Percentiles rank a stretch among this genome's conserved stretches.
phyloP scores from a whole-genome alignment of 2,113 vertebrate species.

The Gymnarchus niloticus region DNA sequence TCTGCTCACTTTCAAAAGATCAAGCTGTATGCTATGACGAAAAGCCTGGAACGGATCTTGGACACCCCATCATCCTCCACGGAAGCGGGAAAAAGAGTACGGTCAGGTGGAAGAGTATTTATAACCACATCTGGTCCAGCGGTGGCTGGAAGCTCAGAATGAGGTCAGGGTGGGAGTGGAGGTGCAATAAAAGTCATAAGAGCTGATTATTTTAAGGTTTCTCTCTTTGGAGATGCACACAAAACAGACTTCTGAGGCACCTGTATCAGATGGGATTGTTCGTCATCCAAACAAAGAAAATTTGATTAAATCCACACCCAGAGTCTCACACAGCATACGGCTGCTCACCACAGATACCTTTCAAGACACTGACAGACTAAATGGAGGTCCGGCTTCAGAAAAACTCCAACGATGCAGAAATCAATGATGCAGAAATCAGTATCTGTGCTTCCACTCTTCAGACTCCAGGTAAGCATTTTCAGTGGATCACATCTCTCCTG shows the following conservation, averaged over 20 bases:
- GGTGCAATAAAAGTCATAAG: background rate
- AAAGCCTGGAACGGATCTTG: slow-evolving; percentile 6
- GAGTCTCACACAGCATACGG: background rate
- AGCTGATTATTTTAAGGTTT: background rate
- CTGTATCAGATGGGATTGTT: no score
- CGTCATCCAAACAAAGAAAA: background rate
- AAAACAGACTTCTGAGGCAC: no score
- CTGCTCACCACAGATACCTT: background rate
- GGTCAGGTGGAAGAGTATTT: background rate
- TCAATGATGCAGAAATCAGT: background rate
- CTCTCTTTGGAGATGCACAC: background rate
- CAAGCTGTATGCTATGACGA: background rate
- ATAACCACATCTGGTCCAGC: slow-evolving; percentile 1
- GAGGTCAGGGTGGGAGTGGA: background rate
- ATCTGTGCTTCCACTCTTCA: background rate
- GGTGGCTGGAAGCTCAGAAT: background rate
- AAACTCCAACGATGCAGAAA: background rate
- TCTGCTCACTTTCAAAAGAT: slow-evolving; percentile 18
- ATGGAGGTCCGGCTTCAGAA: background rate
- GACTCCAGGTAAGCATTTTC: background rate
- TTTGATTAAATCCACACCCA: background rate
- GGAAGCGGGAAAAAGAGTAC: background rate
- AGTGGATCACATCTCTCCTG: slow-evolving; percentile 25
- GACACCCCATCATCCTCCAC: background rate
- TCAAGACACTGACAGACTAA: slow-evolving; percentile 15